These are phyloP conservation scores for Alouatta palliata DNA, from an alignment of 2,113 vertebrate genomes.

Conservation along the genomic window DNA sequence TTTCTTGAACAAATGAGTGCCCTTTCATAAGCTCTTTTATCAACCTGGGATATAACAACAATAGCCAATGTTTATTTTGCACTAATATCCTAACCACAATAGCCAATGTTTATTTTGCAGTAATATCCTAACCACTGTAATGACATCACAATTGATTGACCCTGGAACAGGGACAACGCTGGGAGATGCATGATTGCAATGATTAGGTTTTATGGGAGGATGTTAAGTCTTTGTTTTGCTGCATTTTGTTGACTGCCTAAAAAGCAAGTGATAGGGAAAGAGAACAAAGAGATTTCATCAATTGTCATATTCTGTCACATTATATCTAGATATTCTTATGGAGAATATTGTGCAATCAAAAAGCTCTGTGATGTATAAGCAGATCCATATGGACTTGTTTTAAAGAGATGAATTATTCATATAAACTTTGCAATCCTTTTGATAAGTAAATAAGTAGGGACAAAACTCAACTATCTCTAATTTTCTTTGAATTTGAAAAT, in stretches of 20 bases:
- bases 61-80: not conserved
- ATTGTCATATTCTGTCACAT: not conserved
- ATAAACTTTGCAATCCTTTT: not conserved
- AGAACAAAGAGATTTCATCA: not conserved
- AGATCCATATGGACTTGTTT: not conserved
- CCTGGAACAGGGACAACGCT: not conserved
- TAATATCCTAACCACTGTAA: not conserved
- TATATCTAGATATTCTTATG: not conserved
- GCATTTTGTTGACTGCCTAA: not conserved
- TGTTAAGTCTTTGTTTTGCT: not conserved
- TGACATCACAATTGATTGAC: not conserved
- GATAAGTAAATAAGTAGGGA: not conserved
- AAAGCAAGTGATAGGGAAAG: not conserved
- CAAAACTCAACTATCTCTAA: not conserved
- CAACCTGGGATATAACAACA: not conserved
- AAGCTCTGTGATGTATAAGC: not conserved
- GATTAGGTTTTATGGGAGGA: not conserved
- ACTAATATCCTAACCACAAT: not conserved
- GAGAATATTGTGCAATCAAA: not conserved
- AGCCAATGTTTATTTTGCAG: not conserved
- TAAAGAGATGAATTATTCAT: not conserved
- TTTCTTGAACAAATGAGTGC: slow-evolving; percentile 10
- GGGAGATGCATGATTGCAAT: fast-evolving
- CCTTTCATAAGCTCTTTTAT: not conserved
- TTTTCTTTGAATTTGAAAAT: slow-evolving; percentile 38